Percentiles rank a stretch among this genome's conserved stretches.
phyloP scores from a whole-genome alignment of 2,113 vertebrate genomes.

The Sylvilagus bachmani region DNA sequence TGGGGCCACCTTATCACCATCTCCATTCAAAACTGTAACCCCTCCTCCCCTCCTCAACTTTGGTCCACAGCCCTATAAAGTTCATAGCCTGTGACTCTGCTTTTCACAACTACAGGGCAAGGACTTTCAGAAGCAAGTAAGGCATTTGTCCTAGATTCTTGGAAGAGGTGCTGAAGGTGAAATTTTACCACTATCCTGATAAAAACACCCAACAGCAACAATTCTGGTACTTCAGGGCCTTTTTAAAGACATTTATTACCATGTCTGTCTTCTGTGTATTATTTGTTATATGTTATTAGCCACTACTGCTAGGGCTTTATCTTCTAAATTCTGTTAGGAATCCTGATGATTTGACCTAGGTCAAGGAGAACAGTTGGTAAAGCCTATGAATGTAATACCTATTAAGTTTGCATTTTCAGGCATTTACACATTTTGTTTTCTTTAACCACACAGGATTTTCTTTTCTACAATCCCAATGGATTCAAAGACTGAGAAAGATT shows the following conservation, averaged over 20 bases:
- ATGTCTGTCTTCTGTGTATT: not conserved
- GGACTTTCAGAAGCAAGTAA: slow-evolving; percentile 46
- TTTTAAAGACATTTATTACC: not conserved
- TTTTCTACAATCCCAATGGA: not conserved
- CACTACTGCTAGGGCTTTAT: slow-evolving; percentile 7
- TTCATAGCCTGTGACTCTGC: slow-evolving; percentile 6
- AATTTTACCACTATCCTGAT: not conserved
- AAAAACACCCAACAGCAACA: not conserved
- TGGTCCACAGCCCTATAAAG: not conserved
- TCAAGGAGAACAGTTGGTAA: slow-evolving; percentile 2
- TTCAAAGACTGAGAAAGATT: not conserved
- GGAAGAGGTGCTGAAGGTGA: not conserved
- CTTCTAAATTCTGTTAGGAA: slow-evolving; percentile 47
- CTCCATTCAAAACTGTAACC: slow-evolving; percentile 3
- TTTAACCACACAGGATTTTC: slow-evolving; percentile 5
- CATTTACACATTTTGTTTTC: not conserved
- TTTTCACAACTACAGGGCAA: slow-evolving; percentile 30
- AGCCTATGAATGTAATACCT: not conserved
- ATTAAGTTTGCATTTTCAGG: not conserved
- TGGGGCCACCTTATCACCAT: slow-evolving; percentile 49
- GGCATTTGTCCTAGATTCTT: not conserved
- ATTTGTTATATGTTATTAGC: not conserved
- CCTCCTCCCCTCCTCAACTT: not conserved
- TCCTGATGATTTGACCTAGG: slow-evolving; percentile 33
- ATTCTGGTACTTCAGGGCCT: not conserved